These are phyloP conservation scores for Catostylus mosaicus DNA, from an alignment of 30 jellyfish, hydroid and myxozoan genomes.

Conservation along the genomic window DNA sequence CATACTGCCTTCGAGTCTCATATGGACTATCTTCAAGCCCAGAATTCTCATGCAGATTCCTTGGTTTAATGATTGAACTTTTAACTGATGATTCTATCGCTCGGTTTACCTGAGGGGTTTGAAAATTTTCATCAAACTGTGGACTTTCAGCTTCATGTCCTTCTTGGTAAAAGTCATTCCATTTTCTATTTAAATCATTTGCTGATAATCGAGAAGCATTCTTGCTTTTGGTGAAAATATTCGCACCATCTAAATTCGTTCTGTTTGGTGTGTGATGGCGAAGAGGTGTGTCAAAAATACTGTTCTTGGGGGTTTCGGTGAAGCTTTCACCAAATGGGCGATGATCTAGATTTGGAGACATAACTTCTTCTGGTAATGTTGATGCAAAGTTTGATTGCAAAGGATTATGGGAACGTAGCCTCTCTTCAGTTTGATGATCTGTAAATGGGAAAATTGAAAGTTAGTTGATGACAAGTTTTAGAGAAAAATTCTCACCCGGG, in stretches of 20 bases:
- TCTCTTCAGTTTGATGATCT: neutral
- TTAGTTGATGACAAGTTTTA: neutral
- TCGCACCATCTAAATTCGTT: neutral
- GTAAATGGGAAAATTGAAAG: neutral
- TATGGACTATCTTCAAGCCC: neutral
- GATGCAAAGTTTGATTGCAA: neutral
- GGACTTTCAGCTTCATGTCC: constrained; percentile 7
- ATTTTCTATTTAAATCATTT: too few species aligned
- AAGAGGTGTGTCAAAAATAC: constrained; percentile 6
- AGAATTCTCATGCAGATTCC: neutral
- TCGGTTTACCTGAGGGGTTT: constrained; percentile 20
- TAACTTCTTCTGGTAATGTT: neutral
- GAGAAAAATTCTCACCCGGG: too few species aligned
- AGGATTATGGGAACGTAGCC: neutral
- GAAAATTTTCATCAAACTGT: constrained; percentile 7
- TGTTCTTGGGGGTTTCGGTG: constrained; percentile 8
- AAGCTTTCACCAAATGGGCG: constrained; percentile 4
- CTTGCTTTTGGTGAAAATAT: too few species aligned
- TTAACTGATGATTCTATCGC: constrained; percentile 24
- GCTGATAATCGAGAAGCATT: too few species aligned
- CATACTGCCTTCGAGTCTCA: neutral
- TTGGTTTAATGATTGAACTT: neutral
- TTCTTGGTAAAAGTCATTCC: neutral
- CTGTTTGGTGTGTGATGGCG: neutral
- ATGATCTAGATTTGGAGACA: neutral